Percentiles rank a stretch among this genome's conserved stretches.
phyloP scores from a whole-genome alignment of 2,888 invertebrate species.

The Alcis repandata region DNA sequence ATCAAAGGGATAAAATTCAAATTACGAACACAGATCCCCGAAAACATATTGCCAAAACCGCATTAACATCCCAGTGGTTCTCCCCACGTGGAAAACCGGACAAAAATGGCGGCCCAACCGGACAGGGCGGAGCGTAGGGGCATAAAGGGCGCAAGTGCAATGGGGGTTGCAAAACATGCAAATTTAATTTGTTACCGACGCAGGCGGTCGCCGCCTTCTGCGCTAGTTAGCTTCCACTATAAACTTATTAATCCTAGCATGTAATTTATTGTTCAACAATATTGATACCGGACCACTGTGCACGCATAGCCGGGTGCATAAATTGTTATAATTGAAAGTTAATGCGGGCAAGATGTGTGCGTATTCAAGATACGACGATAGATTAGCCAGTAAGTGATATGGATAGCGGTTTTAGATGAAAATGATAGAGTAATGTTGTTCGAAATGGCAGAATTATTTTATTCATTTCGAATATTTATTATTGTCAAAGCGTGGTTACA shows the following conservation, averaged over 20 bases:
- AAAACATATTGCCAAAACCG: constrained; percentile 60
- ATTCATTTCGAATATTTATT: not conserved
- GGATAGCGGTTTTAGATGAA: constrained; percentile 16
- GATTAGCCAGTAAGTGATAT: constrained; percentile 23
- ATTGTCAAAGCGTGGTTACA: not conserved
- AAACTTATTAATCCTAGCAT: constrained; percentile 82
- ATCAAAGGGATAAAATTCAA: constrained; percentile 40
- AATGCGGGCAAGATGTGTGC: constrained; percentile 71
- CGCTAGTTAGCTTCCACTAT: constrained; percentile 78
- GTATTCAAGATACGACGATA: constrained; percentile 35
- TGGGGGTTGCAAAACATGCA: constrained; percentile 81
- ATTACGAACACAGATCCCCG: constrained; percentile 56
- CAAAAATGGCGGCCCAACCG: constrained; percentile 68
- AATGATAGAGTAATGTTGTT: constrained; percentile 9
- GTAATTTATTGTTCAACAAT: constrained; percentile 74
- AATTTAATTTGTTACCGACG: constrained; percentile 78
- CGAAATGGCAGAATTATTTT: not conserved
- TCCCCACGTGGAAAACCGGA: constrained; percentile 51
- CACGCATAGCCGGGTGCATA: constrained; percentile 63
- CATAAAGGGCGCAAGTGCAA: constrained; percentile 61
- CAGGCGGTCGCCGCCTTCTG: constrained; percentile 71
- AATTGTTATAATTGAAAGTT: constrained; percentile 82
- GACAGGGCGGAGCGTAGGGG: constrained; percentile 64
- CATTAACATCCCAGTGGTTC: constrained; percentile 52
- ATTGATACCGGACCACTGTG: constrained; percentile 58